Evolutionary conservation across 2,888 invertebrate species (phyloP).

Genomic region (Mesorhabditis spiculigera): DNA sequence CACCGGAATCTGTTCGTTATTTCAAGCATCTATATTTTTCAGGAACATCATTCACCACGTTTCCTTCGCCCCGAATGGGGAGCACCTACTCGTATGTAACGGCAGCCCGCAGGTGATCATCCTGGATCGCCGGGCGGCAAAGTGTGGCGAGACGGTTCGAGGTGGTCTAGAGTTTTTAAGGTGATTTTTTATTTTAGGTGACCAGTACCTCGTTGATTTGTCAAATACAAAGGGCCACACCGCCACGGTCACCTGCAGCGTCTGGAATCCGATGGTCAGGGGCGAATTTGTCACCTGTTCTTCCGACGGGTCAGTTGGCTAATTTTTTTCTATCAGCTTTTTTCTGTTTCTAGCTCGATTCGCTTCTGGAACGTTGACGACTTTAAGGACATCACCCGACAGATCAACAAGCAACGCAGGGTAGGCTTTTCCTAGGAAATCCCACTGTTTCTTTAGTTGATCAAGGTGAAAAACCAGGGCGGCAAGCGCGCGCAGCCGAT

Average conservation of each 20-base stretch:
- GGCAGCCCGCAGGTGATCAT: slow-evolving; percentile 70
- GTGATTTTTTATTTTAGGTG: slow-evolving; percentile 68
- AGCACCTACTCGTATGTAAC: slow-evolving; percentile 83
- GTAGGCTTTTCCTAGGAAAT: slow-evolving; percentile 12
- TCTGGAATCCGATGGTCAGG: slow-evolving; percentile 85
- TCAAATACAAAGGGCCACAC: slow-evolving; percentile 89
- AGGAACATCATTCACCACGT: slow-evolving; percentile 82
- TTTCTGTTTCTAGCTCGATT: slow-evolving; percentile 68
- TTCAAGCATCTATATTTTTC: slow-evolving; percentile 17
- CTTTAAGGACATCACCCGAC: slow-evolving; percentile 61
- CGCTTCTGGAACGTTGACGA: slow-evolving; percentile 83
- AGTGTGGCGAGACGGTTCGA: slow-evolving; percentile 54
- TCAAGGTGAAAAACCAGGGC: slow-evolving; percentile 48
- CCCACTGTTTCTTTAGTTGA: slow-evolving; percentile 23
- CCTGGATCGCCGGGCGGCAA: slow-evolving; percentile 65
- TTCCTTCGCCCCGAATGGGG: slow-evolving; percentile 89
- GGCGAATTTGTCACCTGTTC: slow-evolving; percentile 92
- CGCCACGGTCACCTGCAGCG: slow-evolving; percentile 80
- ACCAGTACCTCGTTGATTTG: slow-evolving; percentile 92
- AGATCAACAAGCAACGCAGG: slow-evolving; percentile 51
- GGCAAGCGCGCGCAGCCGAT: slow-evolving; percentile 53
- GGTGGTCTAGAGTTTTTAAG: slow-evolving; percentile 17
- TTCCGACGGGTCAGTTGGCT: slow-evolving; percentile 72
- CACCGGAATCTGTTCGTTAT: neutral
- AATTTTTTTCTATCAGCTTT: neutral